phyloP scores from a whole-genome alignment of 2,888 invertebrate genomes.

The Aphodius granarius region DNA sequence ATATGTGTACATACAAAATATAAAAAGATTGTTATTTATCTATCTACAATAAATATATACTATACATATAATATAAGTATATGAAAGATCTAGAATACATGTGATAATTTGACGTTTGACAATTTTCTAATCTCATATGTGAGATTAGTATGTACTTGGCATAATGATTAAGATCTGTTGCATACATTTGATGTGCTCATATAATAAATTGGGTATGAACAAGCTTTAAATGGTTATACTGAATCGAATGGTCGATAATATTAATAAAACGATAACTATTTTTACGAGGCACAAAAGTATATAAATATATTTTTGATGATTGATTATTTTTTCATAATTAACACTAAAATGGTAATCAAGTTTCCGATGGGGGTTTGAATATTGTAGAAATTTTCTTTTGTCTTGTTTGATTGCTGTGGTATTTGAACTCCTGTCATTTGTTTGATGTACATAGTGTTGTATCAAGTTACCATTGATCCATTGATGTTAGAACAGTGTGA shows the following conservation, averaged over 20 bases:
- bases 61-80: constrained; percentile 9
- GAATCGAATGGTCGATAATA: constrained; percentile 33
- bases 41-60: not conserved
- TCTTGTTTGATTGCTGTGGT: constrained; percentile 8
- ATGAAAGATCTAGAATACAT: not conserved
- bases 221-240: constrained; percentile 44
- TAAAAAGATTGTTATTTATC: not conserved
- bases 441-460: constrained; percentile 33
- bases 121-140: not conserved
- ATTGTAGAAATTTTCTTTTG: not conserved
- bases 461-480: constrained; percentile 36
- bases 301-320: constrained; percentile 48
- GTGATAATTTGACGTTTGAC: constrained; percentile 1
- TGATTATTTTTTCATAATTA: constrained; percentile 31
- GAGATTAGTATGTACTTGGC: not conserved
- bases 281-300: constrained; percentile 49
- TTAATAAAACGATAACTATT: constrained; percentile 41
- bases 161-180: not conserved
- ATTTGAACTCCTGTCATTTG: constrained; percentile 4
- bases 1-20: not conserved
- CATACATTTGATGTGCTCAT: constrained; percentile 36
- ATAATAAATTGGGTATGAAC: constrained; percentile 30
- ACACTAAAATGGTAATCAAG: constrained; percentile 14
- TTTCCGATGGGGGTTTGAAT: not conserved
- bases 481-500: constrained; percentile 46